Base-by-base conservation (phyloP, 1,140 invertebrate species). In the Drosophila nasuta region DNA sequence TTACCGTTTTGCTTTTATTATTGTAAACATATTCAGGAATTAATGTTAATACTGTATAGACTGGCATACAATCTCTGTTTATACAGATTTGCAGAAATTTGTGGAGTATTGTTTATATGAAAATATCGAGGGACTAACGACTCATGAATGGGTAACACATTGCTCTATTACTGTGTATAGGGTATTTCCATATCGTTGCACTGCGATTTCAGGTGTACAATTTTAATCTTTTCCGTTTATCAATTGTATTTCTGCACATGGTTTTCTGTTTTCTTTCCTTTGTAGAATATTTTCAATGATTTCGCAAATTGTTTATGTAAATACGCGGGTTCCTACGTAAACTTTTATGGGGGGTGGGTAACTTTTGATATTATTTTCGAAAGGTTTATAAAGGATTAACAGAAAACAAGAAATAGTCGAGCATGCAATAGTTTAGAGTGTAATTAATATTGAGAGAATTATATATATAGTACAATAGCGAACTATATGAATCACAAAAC, bases 281-380 rank as follows among this genome's bases (percentile, higher is more conserved):
- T 73, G 57, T 72, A 66, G 11, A 57, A 75, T 75, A 73, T 81
- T 81, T 81, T 81, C 68, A 79, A 77, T 77, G 82, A 56, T 81
- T 62, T 77, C 58, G 49, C 11, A 67, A 58, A 82, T 74, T 87
- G 76, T 87, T 87, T 88, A 80, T 80, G 80, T 88, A 88, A 88
- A 88, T 88, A 77, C 54, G 65, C 77, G 48, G 41, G 41, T 60
- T 51, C 48, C 35, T 41, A 65, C 38, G 54, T 64, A 64, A 75
- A 87, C 81, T 81, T 75, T 79, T 79, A 71, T 3, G 3, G 5
- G 13, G 20, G 46, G 62, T 25, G 57, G 43, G 20, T 30, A 63
- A 68, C 48, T 74, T 54, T 60, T 62, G 20, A 75, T 57, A 69
- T 8, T 25, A 25, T 63, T 63, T 60, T 35, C 17, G n/a, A 69